Evolutionary conservation across 2,797 vertebrate species (phyloP).

Genomic region (Sebastes cheni): DNA sequence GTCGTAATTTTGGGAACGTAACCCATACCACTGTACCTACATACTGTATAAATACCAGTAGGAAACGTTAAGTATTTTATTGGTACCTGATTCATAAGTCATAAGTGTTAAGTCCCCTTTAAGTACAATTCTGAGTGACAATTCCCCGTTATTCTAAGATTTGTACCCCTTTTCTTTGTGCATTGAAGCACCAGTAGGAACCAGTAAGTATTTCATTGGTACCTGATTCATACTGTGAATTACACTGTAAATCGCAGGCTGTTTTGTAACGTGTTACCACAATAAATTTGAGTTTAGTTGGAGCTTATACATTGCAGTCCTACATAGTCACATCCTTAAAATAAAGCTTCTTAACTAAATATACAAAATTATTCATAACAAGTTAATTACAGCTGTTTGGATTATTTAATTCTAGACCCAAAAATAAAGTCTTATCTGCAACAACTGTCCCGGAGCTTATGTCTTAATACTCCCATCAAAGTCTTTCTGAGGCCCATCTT

Average conservation of each 20-base stretch:
- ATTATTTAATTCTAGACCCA: background rate
- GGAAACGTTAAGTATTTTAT: background rate
- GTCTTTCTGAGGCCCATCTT: background rate
- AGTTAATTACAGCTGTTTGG: background rate
- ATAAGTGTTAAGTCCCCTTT: no score
- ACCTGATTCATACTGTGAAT: background rate
- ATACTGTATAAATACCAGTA: background rate
- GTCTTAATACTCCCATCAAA: slow-evolving; percentile 1
- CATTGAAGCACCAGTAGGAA: background rate
- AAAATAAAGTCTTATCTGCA: background rate
- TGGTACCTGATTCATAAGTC: background rate
- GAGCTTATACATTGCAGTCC: background rate
- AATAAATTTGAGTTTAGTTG: background rate
- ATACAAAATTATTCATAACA: background rate
- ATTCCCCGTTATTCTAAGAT: background rate
- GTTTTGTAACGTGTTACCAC: background rate
- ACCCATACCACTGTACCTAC: background rate
- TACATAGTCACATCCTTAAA: background rate
- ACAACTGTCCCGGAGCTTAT: background rate
- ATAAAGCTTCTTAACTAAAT: background rate
- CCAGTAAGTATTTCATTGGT: background rate
- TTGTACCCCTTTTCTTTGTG: background rate
- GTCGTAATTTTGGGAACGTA: background rate
- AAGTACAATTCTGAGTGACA: background rate
- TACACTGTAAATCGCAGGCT: background rate